These are phyloP conservation scores for Conus canariensis DNA, from an alignment of 2,888 invertebrate species.

Conservation along the genomic window DNA sequence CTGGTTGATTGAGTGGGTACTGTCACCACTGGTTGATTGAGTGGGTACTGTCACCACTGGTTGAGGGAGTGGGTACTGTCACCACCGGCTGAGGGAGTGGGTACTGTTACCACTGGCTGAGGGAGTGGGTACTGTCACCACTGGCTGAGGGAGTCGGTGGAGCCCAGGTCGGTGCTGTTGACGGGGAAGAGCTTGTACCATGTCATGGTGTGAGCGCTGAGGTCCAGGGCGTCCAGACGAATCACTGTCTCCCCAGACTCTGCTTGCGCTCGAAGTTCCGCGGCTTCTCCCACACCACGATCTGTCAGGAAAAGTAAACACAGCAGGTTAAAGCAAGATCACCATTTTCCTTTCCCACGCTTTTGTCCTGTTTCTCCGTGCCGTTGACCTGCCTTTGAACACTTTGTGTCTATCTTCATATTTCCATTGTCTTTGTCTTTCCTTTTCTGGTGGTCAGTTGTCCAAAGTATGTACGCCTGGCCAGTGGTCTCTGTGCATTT, in stretches of 20 bases:
- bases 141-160: conserved; percentile 70
- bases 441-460: no score
- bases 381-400: no score
- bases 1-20: conserved; percentile 87
- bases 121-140: conserved; percentile 54
- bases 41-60: conserved; percentile 57
- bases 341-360: no score
- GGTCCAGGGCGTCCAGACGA: conserved; percentile 88
- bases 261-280: conserved; percentile 84
- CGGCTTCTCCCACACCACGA: conserved; percentile 95
- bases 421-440: no score
- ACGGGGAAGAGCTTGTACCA: conserved; percentile 93
- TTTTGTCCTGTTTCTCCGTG: no score
- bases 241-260: conserved; percentile 89
- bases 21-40: conserved; percentile 14
- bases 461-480: no score
- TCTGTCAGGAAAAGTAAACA: conserved; percentile 57
- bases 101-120: conserved; percentile 77
- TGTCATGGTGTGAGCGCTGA: conserved; percentile 89
- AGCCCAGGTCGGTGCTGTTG: conserved; percentile 71
- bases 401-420: no score
- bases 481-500: no score
- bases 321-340: not conserved
- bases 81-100: conserved; percentile 85
- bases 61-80: conserved; percentile 69